Evolutionary conservation across 2,797 vertebrate genomes (phyloP).

Genomic region (Acrossocheilus fasciatus): DNA sequence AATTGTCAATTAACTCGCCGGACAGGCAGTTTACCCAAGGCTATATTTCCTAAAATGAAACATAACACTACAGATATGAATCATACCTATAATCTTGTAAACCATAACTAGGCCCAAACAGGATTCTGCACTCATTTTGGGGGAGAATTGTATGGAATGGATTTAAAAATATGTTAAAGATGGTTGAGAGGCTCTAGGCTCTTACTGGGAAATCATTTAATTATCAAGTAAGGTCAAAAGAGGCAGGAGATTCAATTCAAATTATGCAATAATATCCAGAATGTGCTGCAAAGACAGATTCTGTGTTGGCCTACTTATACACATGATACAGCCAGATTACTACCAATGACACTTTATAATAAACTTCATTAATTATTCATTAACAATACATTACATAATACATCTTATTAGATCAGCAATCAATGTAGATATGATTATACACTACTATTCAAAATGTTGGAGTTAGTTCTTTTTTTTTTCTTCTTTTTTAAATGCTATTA

Average conservation of each 20-base stretch:
- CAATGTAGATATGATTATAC: neutral
- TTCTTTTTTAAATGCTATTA: neutral
- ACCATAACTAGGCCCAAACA: neutral
- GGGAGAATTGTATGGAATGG: neutral
- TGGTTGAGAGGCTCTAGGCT: neutral
- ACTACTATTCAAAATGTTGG: neutral
- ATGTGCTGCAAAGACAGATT: neutral
- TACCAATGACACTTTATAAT: slow-evolving; percentile 6
- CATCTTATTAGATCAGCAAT: neutral
- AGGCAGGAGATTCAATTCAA: neutral
- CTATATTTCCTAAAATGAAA: slow-evolving; percentile 30
- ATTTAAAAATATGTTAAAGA: neutral
- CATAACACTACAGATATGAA: neutral
- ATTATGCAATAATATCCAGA: neutral
- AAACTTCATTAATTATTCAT: neutral
- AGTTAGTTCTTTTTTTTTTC: neutral
- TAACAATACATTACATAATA: neutral
- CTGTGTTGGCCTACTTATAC: slow-evolving; percentile 17
- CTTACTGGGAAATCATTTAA: neutral
- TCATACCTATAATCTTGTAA: neutral
- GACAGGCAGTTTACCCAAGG: neutral
- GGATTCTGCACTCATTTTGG: neutral
- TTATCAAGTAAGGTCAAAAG: neutral
- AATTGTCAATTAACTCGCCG: neutral
- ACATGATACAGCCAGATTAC: neutral